Evolutionary conservation across 2,797 vertebrate genomes (phyloP).

Genomic region (Pogoniulus pusillus): DNA sequence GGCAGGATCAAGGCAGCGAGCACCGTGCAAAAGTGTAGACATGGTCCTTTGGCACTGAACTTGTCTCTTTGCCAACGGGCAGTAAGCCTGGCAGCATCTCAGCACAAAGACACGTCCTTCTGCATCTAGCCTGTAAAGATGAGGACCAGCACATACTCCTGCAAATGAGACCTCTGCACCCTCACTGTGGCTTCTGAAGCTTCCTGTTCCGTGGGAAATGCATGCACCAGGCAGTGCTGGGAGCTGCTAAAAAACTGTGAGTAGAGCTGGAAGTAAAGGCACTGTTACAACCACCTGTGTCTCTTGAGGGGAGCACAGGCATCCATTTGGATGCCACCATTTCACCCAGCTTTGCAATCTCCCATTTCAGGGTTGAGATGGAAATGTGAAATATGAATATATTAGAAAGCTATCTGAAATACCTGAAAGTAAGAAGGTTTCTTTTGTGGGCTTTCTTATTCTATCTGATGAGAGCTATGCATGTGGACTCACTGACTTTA

Average conservation of each 20-base stretch:
- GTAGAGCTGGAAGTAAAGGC: not conserved
- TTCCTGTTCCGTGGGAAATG: not conserved
- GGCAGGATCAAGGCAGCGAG: not conserved
- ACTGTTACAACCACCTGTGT: not conserved
- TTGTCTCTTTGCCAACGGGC: not conserved
- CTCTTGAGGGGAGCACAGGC: not conserved
- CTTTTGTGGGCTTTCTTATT: not conserved
- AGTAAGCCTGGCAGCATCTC: not conserved
- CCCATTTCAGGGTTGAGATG: not conserved
- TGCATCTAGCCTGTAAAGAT: not conserved
- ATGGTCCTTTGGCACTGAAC: not conserved
- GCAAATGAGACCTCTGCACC: not conserved
- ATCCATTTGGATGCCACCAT: not conserved
- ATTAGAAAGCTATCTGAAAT: not conserved
- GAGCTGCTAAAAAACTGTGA: not conserved
- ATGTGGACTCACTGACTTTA: not conserved
- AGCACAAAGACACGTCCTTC: not conserved
- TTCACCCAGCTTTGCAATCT: not conserved
- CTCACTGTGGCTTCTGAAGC: not conserved
- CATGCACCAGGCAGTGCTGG: not conserved
- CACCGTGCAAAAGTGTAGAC: fast-evolving
- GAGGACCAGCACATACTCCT: not conserved
- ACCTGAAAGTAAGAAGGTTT: not conserved
- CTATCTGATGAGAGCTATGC: not conserved
- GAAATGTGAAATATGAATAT: not conserved